A percentile compares a stretch with the other conserved stretches of the same genome.
Evolutionary conservation across 1,140 invertebrate species (phyloP).

Genomic region (Solen grandis): DNA sequence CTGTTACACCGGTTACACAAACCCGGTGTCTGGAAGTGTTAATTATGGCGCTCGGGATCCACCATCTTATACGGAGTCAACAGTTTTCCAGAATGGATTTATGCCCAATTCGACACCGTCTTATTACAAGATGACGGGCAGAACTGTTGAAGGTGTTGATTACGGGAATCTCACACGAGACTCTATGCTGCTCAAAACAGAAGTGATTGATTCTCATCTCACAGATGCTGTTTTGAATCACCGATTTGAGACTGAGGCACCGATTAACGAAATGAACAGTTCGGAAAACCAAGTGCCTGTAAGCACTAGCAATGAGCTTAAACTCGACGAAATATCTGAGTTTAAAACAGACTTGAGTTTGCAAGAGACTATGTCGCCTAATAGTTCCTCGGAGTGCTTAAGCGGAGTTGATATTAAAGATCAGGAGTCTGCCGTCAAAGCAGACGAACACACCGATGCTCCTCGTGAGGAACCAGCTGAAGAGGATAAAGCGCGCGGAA

Average conservation of each 20-base stretch:
- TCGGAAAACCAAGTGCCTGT: conserved; percentile 26
- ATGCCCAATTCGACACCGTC: conserved; percentile 57
- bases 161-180: conserved; percentile 25
- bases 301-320: conserved; percentile 29
- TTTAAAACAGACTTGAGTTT: conserved; percentile 60
- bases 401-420: conserved; percentile 42
- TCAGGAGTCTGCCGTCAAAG: conserved; percentile 28
- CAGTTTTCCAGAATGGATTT: conserved; percentile 68
- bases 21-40: conserved; percentile 52
- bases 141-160: conserved; percentile 43
- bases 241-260: conserved; percentile 53
- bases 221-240: conserved; percentile 41
- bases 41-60: conserved; percentile 66
- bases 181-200: conserved; percentile 58
- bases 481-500: conserved; percentile 61
- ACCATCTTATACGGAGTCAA: conserved; percentile 69
- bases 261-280: conserved; percentile 24
- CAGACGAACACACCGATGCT: conserved; percentile 51
- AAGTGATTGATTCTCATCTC: conserved; percentile 55
- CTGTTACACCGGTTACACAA: conserved; percentile 63
- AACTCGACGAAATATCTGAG: conserved; percentile 54
- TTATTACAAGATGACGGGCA: conserved; percentile 64
- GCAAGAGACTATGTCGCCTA: conserved; percentile 47
- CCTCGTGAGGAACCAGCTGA: conserved; percentile 38
- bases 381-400: conserved; percentile 40